Evolutionary conservation across 2,888 invertebrate genomes (phyloP).

Genomic region (Drosophila neonasuta): DNA sequence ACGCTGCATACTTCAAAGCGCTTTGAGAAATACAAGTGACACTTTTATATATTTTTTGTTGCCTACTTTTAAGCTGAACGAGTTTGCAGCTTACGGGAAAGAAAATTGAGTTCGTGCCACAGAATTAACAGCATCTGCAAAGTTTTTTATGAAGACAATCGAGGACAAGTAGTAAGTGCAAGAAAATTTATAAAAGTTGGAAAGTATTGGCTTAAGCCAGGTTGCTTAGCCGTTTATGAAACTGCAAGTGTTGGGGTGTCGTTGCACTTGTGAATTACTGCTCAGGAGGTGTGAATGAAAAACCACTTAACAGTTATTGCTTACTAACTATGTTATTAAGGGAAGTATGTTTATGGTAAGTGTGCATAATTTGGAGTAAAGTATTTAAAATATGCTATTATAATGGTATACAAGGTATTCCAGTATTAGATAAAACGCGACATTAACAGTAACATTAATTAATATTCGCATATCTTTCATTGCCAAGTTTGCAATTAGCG

Average conservation of each 20-base stretch:
- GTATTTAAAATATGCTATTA: not conserved
- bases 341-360: too few relatives aligned
- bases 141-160: not conserved
- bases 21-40: not conserved
- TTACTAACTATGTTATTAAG: too few relatives aligned
- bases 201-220: not conserved
- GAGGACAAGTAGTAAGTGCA: not conserved
- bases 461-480: constrained; percentile 11
- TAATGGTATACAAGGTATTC: not conserved
- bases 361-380: not conserved
- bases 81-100: not conserved
- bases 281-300: not conserved
- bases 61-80: constrained; percentile 29
- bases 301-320: not conserved
- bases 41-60: not conserved
- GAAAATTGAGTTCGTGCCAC: constrained; percentile 17
- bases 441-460: not conserved
- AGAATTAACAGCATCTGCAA: not conserved
- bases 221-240: not conserved
- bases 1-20: constrained; percentile 35
- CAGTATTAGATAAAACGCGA: not conserved
- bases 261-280: constrained; percentile 8
- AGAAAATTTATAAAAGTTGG: not conserved
- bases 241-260: not conserved
- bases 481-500: constrained; percentile 15